Evolutionary conservation across 2,888 invertebrate species (phyloP), one percentile per base, ranked within the genome.

Genomic region (Phlogophora meticulosa): DNA sequence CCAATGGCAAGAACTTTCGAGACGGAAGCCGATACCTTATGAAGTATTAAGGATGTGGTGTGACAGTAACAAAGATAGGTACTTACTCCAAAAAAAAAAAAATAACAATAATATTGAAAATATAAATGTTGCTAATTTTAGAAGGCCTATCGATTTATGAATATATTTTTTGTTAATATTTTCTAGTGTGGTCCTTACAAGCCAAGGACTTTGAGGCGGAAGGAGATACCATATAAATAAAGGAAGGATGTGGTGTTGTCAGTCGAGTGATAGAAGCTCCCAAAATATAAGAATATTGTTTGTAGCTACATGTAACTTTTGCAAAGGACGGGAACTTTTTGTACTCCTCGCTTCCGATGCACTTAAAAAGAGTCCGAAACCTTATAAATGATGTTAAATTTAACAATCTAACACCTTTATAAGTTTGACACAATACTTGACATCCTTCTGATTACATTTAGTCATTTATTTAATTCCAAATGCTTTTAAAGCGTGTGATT

Each of bases 11-110:
- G 67, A 76, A 64, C 52, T 63, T 60, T 72, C 17, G 48, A 72
- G 70, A 76, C 84, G 83, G 86, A 84, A 83, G 75, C 65, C 71
- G 85, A 85, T 81, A 64, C 83, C 84, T 61, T 83, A 71, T 72
- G 73, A 82, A 75, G 68, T 72, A 86, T 89, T 91, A 91, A 92
- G 91, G 89, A 92, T 89, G 92, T 86, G 92, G 91, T 85, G 57
- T 64, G 57, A 48, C 59, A 62, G 65, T 24, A 24, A 24, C 43
- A 34, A 32, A 22, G 7, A 3, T 49, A 4, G 0, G 46, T 56
- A n/a, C n/a, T n/a, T n/a, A n/a, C n/a, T 49, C 56, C 61, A 55
- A 42, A 60, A 28, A 28, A 28, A 28, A 28, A 28, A 28, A 28
- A 28, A 28, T 28, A n/a, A n/a, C n/a, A n/a, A n/a, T n/a, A n/a